A percentile compares a stretch with the other conserved stretches of the same genome.
These are phyloP conservation scores for Aphaenogaster floridana DNA, from an alignment of 1,140 invertebrate genomes.

Conservation along the genomic window DNA sequence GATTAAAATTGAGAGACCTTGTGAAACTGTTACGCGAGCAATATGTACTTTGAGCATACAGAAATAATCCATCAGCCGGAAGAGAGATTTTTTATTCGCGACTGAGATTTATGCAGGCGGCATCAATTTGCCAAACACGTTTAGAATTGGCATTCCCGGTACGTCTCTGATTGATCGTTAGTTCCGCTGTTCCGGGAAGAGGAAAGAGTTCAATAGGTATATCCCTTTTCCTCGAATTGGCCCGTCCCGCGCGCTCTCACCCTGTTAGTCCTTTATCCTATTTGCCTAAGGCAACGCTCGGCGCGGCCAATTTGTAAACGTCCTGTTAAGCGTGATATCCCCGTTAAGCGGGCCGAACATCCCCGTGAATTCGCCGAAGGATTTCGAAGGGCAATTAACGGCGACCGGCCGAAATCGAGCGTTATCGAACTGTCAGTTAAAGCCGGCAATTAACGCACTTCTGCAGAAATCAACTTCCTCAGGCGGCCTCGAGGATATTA, in stretches of 20 bases:
- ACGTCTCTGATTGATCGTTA: neutral
- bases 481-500: neutral
- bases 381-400: neutral
- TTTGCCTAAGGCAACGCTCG: neutral
- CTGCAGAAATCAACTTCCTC: slow-evolving; percentile 7
- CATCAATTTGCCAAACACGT: slow-evolving; percentile 42
- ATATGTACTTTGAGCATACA: neutral
- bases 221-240: neutral
- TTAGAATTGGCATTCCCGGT: slow-evolving; percentile 24
- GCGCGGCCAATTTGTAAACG: neutral
- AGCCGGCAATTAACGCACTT: neutral
- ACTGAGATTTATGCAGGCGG: neutral
- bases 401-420: slow-evolving; percentile 20
- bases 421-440: neutral
- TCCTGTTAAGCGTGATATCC: neutral
- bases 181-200: neutral
- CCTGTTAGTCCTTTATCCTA: slow-evolving; percentile 4
- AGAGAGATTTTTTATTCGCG: neutral
- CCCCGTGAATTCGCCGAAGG: neutral
- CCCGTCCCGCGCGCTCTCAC: neutral
- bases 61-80: slow-evolving; percentile 21
- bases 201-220: neutral
- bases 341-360: neutral
- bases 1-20: slow-evolving; percentile 11
- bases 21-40: neutral